Evolutionary conservation across 2,113 vertebrate species (phyloP).

Genomic region (Hippocampus zosterae): DNA sequence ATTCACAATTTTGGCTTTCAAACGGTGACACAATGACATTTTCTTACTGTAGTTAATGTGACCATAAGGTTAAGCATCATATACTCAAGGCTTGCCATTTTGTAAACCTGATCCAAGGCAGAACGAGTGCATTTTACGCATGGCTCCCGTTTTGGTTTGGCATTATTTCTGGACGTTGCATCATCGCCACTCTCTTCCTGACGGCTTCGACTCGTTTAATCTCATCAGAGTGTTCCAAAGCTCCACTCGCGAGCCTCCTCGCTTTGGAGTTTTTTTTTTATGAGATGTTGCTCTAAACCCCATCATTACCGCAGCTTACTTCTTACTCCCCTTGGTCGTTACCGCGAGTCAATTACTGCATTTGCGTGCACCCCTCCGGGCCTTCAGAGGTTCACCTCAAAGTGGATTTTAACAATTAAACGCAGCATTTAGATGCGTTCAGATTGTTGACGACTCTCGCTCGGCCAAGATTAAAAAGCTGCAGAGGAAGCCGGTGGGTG

Average conservation of each 20-base stretch:
- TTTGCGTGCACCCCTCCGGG: neutral
- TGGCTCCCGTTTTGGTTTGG: slow-evolving; percentile 37
- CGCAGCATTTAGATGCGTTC: neutral
- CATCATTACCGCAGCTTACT: slow-evolving; percentile 16
- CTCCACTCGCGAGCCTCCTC: neutral
- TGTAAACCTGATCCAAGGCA: slow-evolving; percentile 24
- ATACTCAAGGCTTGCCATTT: neutral
- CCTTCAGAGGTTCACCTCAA: neutral
- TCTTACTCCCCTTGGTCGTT: slow-evolving; percentile 4
- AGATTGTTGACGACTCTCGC: slow-evolving; percentile 5
- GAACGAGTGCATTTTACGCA: slow-evolving; percentile 31
- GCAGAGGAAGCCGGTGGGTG: slow-evolving; percentile 3
- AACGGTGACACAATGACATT: neutral
- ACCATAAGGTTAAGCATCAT: slow-evolving; percentile 1
- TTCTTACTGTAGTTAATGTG: slow-evolving; percentile 9
- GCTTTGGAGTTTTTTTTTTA: no score
- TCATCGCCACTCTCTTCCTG: slow-evolving; percentile 50
- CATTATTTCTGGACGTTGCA: slow-evolving; percentile 61
- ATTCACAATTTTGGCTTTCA: neutral
- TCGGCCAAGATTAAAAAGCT: slow-evolving; percentile 4
- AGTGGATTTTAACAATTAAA: neutral
- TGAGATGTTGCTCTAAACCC: neutral
- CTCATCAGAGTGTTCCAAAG: slow-evolving; percentile 25
- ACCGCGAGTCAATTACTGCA: slow-evolving; percentile 5
- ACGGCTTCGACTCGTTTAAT: slow-evolving; percentile 35